Evolutionary conservation across 1,140 invertebrate species (phyloP).

Genomic region (Polyergus mexicanus): DNA sequence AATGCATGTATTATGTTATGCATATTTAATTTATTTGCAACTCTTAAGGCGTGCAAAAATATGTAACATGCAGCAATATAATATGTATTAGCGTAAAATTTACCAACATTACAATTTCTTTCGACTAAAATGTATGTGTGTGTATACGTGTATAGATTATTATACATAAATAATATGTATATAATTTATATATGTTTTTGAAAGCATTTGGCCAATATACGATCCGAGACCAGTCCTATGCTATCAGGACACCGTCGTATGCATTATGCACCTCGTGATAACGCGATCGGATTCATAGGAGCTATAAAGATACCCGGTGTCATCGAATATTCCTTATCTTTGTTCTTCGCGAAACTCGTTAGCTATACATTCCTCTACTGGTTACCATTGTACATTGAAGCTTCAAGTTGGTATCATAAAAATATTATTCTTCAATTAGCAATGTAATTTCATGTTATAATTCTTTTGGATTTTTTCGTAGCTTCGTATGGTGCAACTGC

Average conservation of each 20-base stretch:
- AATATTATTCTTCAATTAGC: not conserved
- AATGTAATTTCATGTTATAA: constrained; percentile 21
- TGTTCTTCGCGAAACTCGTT: constrained; percentile 99
- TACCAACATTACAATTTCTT: not conserved
- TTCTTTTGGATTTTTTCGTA: constrained; percentile 82
- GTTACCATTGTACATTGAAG: constrained; percentile 96
- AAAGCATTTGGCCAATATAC: constrained; percentile 70
- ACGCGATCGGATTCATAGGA: constrained; percentile 92
- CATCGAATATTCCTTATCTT: constrained; percentile 96
- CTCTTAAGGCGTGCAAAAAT: not conserved
- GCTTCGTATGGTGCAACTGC: constrained; percentile 90
- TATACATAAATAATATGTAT: constrained; percentile 14
- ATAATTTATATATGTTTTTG: constrained; percentile 28
- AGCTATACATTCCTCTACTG: constrained; percentile 99
- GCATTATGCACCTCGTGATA: constrained; percentile 78
- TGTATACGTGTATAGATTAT: constrained; percentile 38
- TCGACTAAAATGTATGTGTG: not conserved
- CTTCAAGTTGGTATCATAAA: constrained; percentile 90
- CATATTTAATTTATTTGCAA: not conserved
- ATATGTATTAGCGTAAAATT: constrained; percentile 24
- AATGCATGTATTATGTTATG: not conserved
- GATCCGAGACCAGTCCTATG: constrained; percentile 83
- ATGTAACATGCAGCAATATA: not conserved
- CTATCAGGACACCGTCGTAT: constrained; percentile 75
- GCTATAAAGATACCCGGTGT: constrained; percentile 97